Evolutionary conservation across 2,113 vertebrate genomes (phyloP), one percentile per base, ranked within the genome.

Genomic region (Oreochromis niloticus): DNA sequence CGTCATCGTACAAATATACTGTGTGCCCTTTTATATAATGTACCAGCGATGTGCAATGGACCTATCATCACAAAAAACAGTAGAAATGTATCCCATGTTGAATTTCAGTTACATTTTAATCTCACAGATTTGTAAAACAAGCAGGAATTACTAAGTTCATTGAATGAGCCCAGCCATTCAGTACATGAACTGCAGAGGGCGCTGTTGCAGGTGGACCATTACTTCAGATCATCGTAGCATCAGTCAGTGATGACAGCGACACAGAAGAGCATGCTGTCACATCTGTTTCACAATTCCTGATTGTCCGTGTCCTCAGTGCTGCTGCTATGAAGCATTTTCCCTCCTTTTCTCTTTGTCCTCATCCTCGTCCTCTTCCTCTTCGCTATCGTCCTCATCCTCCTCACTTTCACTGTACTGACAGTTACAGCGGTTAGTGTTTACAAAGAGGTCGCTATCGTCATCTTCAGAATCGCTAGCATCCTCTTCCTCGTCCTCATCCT

Each of bases 341-440:
- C 81, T 94, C 84, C 84, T 84, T 86, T 73, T 83, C 2, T 94
- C 90, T 46, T 96, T 93, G 1, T 94, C 89, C 4, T 88, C 88
- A 17, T 96, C 93, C 59, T 95, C 95, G 75, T 95, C 95, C 1
- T 97, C 87, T 3, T 61, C 95, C 3, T 97, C 97, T 12, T 97
- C 97, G 16, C 97, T 98, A 50, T 96, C 96, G 61, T 95, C 95
- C 0, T 97, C 97, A 3, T 95, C 95, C 2, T 97, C 97, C 10
- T 97, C 97, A 19, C 97, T 98, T 80, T 98, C 97, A 0, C 95
- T 97, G 90, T 97, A 97, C 32, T 96, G 94, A 81, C 96, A 97
- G 61, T 97, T 96, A 12, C 93, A 88, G 30, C 97, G 97, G 90
- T 98, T 98, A 34, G 97, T 98, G 95, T 98, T 98, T 10, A 98